A percentile compares a stretch with the other conserved stretches of the same genome.
These are phyloP conservation scores for Homarus gammarus DNA, from an alignment of 2,888 invertebrate species.

Conservation along the genomic window DNA sequence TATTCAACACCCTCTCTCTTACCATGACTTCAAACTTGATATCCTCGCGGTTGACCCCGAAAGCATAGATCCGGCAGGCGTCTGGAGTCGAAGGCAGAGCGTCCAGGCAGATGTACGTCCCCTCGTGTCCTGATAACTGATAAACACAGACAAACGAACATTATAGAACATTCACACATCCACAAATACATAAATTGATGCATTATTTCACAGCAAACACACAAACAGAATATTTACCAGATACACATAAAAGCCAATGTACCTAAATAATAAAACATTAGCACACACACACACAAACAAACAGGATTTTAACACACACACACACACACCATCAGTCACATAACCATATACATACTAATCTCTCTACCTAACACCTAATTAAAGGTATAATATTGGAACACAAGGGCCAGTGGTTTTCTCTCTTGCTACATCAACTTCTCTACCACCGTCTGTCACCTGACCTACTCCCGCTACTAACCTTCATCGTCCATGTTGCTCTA, in stretches of 20 bases:
- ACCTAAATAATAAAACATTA: not conserved
- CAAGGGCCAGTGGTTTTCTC: no score
- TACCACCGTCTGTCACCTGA: no score
- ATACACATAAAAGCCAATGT: not conserved
- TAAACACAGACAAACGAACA: not conserved
- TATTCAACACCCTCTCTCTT: not conserved
- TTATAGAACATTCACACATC: not conserved
- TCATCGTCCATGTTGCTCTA: no score
- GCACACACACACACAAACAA: not conserved
- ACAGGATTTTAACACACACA: not conserved
- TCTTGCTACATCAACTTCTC: no score
- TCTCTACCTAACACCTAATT: no score
- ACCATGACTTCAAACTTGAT: conserved; percentile 63
- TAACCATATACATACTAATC: no score
- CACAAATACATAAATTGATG: not conserved
- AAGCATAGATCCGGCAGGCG: conserved; percentile 58
- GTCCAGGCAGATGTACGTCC: conserved; percentile 63
- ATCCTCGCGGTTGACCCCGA: conserved; percentile 60
- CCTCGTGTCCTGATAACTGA: conserved; percentile 60
- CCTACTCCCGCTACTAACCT: no score
- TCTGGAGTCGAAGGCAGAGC: conserved; percentile 45
- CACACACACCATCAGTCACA: no score
- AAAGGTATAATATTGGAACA: no score
- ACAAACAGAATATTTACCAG: not conserved
- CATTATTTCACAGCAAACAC: not conserved